Percentiles rank a stretch among this genome's conserved stretches.
phyloP scores from a whole-genome alignment of 1,140 invertebrate genomes.

The Drosophila tsacasi region DNA sequence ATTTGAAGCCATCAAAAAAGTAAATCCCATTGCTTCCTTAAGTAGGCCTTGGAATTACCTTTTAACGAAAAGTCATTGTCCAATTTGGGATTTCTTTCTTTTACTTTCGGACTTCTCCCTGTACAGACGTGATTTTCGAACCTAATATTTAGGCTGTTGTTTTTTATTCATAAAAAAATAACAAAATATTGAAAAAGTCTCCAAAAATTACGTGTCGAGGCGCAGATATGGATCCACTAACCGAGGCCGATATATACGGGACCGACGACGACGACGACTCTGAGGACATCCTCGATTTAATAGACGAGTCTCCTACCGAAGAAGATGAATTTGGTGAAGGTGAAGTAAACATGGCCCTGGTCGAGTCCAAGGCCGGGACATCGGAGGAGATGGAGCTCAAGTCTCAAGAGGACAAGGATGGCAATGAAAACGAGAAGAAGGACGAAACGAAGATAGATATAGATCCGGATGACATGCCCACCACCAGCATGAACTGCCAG shows the following conservation, averaged over 20 bases:
- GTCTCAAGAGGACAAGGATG: too few species aligned
- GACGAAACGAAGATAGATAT: neutral
- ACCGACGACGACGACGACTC: neutral
- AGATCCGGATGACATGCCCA: conserved; percentile 10
- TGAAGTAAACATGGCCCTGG: neutral
- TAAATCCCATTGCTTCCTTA: too few species aligned
- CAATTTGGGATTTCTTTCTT: neutral
- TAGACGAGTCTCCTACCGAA: neutral
- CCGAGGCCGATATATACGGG: neutral
- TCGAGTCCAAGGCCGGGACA: too few species aligned
- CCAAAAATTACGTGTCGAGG: neutral
- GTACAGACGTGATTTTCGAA: conserved; percentile 3
- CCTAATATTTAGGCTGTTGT: neutral
- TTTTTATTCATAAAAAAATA: neutral
- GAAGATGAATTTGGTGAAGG: neutral
- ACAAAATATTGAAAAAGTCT: neutral
- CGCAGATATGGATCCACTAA: neutral
- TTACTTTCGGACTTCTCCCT: conserved; percentile 1
- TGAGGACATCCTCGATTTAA: neutral
- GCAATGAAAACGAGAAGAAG: neutral
- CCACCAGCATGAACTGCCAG: conserved; percentile 26
- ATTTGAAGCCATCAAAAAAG: neutral
- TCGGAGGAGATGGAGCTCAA: too few species aligned
- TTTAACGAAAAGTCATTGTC: neutral
- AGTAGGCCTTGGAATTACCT: neutral